A percentile compares a stretch with the other conserved stretches of the same genome.
Conservation (phyloP, 2,888 invertebrate species). For the Acanthacorydalis orientalis region DNA sequence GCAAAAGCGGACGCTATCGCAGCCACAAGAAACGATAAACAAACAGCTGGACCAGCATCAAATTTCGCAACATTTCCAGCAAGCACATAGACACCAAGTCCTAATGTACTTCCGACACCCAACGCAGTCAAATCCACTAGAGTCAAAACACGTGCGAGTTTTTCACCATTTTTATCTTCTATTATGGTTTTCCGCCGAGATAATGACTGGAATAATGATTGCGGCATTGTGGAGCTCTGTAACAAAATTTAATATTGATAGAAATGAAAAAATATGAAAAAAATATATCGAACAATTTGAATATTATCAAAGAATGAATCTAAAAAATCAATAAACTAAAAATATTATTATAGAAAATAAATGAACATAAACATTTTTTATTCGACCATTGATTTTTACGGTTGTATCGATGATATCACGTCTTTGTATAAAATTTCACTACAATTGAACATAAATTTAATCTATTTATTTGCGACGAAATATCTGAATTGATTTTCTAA, state of each 20-base stretch:
- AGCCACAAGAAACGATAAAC: conserved; percentile 78
- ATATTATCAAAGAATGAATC: too few species aligned
- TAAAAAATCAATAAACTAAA: too few species aligned
- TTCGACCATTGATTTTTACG: too few species aligned
- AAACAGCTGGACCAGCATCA: conserved; percentile 81
- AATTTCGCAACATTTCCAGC: conserved; percentile 77
- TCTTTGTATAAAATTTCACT: too few species aligned
- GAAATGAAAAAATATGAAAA: too few species aligned
- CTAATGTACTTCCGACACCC: conserved; percentile 77
- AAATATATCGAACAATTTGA: too few species aligned
- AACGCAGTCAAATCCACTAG: conserved; percentile 74
- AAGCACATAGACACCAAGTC: conserved; percentile 87
- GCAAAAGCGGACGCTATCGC: conserved; percentile 87
- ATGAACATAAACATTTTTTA: too few species aligned
- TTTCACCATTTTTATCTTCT: conserved; percentile 20
- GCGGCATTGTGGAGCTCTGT: not conserved
- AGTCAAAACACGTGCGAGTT: conserved; percentile 51
- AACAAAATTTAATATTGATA: not conserved
- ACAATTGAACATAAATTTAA: too few species aligned
- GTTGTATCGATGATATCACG: too few species aligned
- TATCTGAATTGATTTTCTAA: too few species aligned
- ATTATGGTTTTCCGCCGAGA: conserved; percentile 27
- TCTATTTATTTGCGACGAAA: too few species aligned
- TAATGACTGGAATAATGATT: conserved; percentile 19
- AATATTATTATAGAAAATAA: too few species aligned